Percentiles rank a stretch among this genome's conserved stretches.
Evolutionary conservation across 2,113 vertebrate species (phyloP).

Genomic region (Potamarius usumacintae): DNA sequence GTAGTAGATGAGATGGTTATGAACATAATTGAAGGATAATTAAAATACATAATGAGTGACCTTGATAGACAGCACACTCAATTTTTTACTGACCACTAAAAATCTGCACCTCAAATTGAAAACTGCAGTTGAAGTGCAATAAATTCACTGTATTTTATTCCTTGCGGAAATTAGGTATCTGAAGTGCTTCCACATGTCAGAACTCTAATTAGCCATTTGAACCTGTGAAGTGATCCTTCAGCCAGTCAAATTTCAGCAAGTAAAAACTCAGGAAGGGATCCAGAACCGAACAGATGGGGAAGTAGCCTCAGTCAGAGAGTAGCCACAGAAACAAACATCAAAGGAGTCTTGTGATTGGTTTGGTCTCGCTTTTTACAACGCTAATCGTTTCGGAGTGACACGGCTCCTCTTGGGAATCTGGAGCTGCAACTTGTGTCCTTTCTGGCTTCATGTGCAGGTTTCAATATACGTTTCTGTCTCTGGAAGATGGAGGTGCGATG

Average conservation of each 20-base stretch:
- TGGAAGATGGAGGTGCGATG: neutral
- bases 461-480: neutral
- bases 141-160: neutral
- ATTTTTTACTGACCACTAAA: neutral
- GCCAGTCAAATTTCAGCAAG: neutral
- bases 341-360: slow-evolving; percentile 12
- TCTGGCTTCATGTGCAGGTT: neutral
- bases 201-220: neutral
- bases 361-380: slow-evolving; percentile 13
- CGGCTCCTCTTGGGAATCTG: neutral
- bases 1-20: neutral
- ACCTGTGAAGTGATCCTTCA: neutral
- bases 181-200: neutral
- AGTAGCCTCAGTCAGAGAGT: neutral
- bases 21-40: neutral
- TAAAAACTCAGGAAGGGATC: neutral
- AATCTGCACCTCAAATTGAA: neutral
- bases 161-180: neutral
- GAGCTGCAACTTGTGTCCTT: neutral
- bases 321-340: slow-evolving; percentile 28
- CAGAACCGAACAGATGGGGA: neutral
- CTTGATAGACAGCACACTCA: neutral
- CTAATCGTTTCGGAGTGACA: slow-evolving; percentile 4
- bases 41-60: neutral
- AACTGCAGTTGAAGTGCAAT: neutral